These are phyloP conservation scores for Bovichtus diacanthus DNA, from an alignment of 2,797 vertebrate species.

Conservation along the genomic window DNA sequence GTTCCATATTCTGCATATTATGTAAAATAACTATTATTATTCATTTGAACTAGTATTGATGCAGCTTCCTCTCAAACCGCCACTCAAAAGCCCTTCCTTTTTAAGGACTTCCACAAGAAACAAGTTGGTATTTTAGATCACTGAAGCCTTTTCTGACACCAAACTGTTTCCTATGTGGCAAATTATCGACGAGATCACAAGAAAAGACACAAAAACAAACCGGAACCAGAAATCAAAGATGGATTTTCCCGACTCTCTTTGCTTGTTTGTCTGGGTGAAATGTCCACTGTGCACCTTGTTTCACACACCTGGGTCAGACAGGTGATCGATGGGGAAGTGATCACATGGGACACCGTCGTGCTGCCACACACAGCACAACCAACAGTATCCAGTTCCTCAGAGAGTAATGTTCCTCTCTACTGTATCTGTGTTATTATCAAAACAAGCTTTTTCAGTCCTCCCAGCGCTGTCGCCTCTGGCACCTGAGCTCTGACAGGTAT, in stretches of 20 bases:
- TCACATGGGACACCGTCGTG: constrained; percentile 25
- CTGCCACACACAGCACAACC: constrained; percentile 20
- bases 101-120: background rate
- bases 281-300: constrained; percentile 1
- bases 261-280: background rate
- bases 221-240: background rate
- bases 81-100: background rate
- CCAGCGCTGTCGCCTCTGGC: constrained; percentile 23
- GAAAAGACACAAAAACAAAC: background rate
- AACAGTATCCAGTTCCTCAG: constrained; percentile 43
- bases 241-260: background rate
- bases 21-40: background rate
- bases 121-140: background rate
- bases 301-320: constrained; percentile 35
- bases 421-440: constrained; percentile 52
- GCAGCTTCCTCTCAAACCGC: background rate
- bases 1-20: background rate
- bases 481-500: constrained; percentile 34
- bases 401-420: constrained; percentile 46
- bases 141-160: background rate
- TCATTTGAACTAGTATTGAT: background rate
- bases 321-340: constrained; percentile 62
- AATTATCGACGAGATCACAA: background rate
- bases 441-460: constrained; percentile 29
- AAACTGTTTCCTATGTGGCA: background rate